Base-by-base conservation (phyloP, 2,888 invertebrate species). In the Azorinus chamasolen region DNA sequence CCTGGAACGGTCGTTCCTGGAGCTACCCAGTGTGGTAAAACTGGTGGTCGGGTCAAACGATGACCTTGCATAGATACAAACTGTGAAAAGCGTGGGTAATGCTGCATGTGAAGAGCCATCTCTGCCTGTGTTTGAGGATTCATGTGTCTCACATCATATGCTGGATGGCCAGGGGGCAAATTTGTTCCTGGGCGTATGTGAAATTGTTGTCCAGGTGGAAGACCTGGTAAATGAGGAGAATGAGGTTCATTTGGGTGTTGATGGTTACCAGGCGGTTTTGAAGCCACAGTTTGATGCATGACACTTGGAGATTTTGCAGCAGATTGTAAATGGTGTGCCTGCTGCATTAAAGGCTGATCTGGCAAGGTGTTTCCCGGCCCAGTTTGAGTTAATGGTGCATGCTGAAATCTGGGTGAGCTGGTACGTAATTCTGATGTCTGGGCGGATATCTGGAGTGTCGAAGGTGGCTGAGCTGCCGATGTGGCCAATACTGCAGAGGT, bases 21-120 rank as follows among this genome's bases (percentile, higher is more conserved):
- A 8, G 79, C 79, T 22, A 64, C 55, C 79, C 79, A 80, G 53
- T 80, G 79, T n/a, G 79, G 79, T 41, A 61, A 41, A 53, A 75
- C 70, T 16, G 79, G 70, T 45, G 73, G 70, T n/a, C 62, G 41
- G 22, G 53, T 48, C 41, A 58, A 70, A 22, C 46, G 24, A 62
- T 69, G 58, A 20, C 66, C 55, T 41, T 46, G 69, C 51, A 71
- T 55, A 5, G 43, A 25, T 43, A 73, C 80, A 66, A 63, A 70
- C 39, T 54, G 71, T 27, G 54, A 63, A 43, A 74, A 71, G 2
- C 69, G 57, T 41, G 45, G 48, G n/a, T 45, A 48, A 16, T 65
- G 62, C 46, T 53, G 66, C 58, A 66, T 57, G 24, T 57, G 66
- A 16, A 37, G 8, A 16, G 46, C 24, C 45, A 64, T 46, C 18